These are phyloP conservation scores for Calameuta pallipes DNA, from an alignment of 2,888 invertebrate genomes.

Conservation along the genomic window DNA sequence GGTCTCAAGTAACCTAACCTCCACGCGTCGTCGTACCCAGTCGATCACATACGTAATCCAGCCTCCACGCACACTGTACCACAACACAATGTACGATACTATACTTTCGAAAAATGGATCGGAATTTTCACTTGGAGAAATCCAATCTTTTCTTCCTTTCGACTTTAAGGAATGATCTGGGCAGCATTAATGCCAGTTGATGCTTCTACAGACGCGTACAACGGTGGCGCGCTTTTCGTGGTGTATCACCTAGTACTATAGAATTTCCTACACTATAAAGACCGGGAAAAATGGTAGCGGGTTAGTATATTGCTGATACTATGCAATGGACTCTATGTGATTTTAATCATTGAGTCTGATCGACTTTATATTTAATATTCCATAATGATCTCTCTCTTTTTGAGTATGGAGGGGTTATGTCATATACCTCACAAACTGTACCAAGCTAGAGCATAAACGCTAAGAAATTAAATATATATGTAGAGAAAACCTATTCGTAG, in stretches of 20 bases:
- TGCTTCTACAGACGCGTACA: background rate
- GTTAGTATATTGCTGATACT: background rate
- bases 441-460: background rate
- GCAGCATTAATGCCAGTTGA: background rate
- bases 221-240: background rate
- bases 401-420: background rate
- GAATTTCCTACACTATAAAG: background rate
- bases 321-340: background rate
- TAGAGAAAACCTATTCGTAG: background rate
- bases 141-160: background rate
- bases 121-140: background rate
- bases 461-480: background rate
- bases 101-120: background rate
- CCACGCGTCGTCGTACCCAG: background rate
- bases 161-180: background rate
- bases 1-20: background rate
- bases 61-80: background rate
- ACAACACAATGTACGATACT: background rate
- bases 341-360: background rate
- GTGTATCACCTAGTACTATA: background rate
- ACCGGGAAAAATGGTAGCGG: background rate
- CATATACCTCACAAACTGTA: background rate
- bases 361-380: background rate
- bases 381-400: background rate
- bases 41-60: background rate